Evolutionary conservation across 2,113 vertebrate species (phyloP).

Genomic region (Coregonus clupeaformis): DNA sequence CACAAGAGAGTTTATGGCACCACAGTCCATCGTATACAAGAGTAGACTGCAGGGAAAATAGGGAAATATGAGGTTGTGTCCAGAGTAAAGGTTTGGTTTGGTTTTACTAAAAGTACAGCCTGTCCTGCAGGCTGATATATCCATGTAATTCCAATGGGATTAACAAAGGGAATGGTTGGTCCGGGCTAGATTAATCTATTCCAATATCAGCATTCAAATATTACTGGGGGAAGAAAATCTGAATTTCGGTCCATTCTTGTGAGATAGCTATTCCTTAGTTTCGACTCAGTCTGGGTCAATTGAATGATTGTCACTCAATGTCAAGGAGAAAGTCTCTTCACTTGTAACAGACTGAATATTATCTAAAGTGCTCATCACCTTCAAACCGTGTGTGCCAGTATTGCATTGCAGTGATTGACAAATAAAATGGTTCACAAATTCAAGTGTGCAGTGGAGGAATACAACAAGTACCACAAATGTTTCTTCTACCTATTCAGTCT

Average conservation of each 20-base stretch:
- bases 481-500: neutral
- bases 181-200: neutral
- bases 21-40: neutral
- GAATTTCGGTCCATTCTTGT: neutral
- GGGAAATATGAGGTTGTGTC: neutral
- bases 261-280: neutral
- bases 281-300: neutral
- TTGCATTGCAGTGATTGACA: constrained; percentile 11
- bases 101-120: neutral
- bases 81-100: neutral
- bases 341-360: constrained; percentile 16
- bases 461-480: neutral
- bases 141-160: neutral
- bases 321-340: constrained; percentile 19
- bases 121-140: constrained; percentile 5
- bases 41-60: neutral
- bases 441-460: neutral
- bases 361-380: constrained; percentile 56
- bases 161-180: neutral
- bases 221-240: neutral
- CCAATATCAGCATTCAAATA: neutral
- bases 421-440: neutral
- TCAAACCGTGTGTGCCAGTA: neutral
- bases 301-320: constrained; percentile 38
- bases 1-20: neutral